Evolutionary conservation across 2,113 vertebrate genomes (phyloP), one percentile per base, ranked within the genome.

Genomic region (Trogon melanurus): DNA sequence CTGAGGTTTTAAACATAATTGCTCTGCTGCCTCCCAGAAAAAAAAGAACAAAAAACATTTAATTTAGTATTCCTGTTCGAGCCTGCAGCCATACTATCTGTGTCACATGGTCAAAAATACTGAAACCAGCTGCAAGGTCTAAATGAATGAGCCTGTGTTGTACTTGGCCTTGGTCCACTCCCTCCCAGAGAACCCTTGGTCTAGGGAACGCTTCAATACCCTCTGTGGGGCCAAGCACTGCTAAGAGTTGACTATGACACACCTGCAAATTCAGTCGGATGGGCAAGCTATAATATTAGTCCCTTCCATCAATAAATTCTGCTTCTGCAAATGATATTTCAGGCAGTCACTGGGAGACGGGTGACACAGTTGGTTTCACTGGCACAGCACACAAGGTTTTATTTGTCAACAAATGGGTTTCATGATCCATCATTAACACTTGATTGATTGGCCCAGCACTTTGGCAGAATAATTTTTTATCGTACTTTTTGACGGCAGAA

Each of bases 331-430:
- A 41, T 27, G 85, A 56, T 95, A 74, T 96, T 94, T 97, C 90
- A 96, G 87, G 82, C 95, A 86, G 91, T 14, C 89, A 74, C 74
- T 50, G 79, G 54, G 84, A 94, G 64, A 95, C 3, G 47, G 53
- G 93, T 85, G 85, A 94, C 80, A 96, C 88, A 95, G 66, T 97
- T 97, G 94, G 91, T 89, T 94, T 94, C 82, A 61, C 58, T 97
- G 97, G 95, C 96, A 95, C 34, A 84, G 83, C 91, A 41, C 74
- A 76, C 69, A 79, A 84, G 41, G 88, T 96, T 98, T 97, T 97
- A 98, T 97, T 97, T 98, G 96, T 97, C 95, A 97, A 97, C 95
- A 97, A 97, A 97, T 96, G 90, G 88, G 76, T 97, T 98, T 95
- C 95, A 94, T 97, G 96, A 97, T 98, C 96, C 95, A 78, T 96